These are phyloP conservation scores for Platycercus adscitus DNA, from an alignment of 2,113 vertebrate genomes.

Conservation along the genomic window DNA sequence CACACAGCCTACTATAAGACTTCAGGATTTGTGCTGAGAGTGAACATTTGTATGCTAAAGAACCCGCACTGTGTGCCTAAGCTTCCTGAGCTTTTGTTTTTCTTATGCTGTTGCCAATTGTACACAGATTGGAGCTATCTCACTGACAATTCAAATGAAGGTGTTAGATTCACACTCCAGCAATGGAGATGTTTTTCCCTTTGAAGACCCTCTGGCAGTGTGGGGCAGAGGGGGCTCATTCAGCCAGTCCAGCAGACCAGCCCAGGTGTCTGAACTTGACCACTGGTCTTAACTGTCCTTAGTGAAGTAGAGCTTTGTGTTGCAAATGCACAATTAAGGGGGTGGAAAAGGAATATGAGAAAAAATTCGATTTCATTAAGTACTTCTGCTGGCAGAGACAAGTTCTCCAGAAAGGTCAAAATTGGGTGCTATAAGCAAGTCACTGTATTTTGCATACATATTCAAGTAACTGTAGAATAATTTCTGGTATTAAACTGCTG, in stretches of 20 bases:
- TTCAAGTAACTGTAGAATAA: neutral
- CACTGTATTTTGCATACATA: neutral
- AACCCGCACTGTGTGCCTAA: neutral
- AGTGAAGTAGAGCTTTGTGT: neutral
- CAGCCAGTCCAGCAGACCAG: neutral
- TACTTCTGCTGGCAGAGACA: neutral
- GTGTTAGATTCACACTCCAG: neutral
- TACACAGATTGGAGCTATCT: neutral
- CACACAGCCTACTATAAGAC: neutral
- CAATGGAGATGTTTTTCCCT: neutral
- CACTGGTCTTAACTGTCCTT: neutral
- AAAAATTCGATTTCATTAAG: neutral
- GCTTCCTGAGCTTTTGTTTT: neutral
- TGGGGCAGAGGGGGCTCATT: neutral
- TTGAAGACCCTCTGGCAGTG: neutral
- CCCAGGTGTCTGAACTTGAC: neutral
- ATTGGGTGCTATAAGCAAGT: neutral
- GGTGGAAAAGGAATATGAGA: neutral
- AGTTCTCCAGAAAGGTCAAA: neutral
- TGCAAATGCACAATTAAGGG: neutral
- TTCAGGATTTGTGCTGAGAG: neutral
- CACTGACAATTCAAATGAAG: neutral
- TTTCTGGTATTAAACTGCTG: neutral
- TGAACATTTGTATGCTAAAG: neutral
- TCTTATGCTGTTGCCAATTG: neutral